These are phyloP conservation scores for Falco biarmicus DNA, from an alignment of 2,797 vertebrate genomes.

Conservation along the genomic window DNA sequence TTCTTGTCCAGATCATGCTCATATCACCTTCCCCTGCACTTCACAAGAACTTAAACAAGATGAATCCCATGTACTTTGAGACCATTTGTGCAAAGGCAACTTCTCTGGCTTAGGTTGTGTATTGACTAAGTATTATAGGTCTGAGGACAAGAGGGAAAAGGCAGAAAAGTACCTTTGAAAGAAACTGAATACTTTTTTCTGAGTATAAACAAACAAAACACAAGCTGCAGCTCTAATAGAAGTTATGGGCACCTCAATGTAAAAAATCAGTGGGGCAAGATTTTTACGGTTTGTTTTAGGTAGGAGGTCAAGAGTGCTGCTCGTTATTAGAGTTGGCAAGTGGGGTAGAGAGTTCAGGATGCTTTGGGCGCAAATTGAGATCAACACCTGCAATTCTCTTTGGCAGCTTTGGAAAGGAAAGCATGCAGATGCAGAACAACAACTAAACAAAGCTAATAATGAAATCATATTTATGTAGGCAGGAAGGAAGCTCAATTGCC, in stretches of 20 bases:
- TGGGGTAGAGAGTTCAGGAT: not conserved
- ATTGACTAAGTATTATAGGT: not conserved
- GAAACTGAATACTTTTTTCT: not conserved
- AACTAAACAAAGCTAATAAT: conserved; percentile 58
- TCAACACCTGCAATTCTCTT: conserved; percentile 40
- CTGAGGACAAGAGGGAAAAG: not conserved
- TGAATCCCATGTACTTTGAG: not conserved
- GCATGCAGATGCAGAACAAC: conserved; percentile 39
- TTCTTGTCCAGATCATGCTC: not conserved
- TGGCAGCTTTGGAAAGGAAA: conserved; percentile 13
- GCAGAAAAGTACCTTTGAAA: not conserved
- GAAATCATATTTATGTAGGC: conserved; percentile 51
- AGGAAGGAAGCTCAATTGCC: conserved; percentile 53
- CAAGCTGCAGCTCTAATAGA: not conserved
- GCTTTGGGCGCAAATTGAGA: conserved; percentile 23
- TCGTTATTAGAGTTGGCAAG: not conserved
- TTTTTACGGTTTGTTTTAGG: conserved; percentile 2
- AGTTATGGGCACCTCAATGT: not conserved
- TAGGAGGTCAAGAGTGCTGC: conserved; percentile 1
- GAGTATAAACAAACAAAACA: not conserved
- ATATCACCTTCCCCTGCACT: not conserved
- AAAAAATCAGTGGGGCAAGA: not conserved
- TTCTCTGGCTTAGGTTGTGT: not conserved
- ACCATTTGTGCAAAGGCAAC: not conserved
- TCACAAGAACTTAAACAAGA: not conserved